Base-by-base conservation (phyloP, 92 coral and sea anemone species). In the Nematostella vectensis region DNA sequence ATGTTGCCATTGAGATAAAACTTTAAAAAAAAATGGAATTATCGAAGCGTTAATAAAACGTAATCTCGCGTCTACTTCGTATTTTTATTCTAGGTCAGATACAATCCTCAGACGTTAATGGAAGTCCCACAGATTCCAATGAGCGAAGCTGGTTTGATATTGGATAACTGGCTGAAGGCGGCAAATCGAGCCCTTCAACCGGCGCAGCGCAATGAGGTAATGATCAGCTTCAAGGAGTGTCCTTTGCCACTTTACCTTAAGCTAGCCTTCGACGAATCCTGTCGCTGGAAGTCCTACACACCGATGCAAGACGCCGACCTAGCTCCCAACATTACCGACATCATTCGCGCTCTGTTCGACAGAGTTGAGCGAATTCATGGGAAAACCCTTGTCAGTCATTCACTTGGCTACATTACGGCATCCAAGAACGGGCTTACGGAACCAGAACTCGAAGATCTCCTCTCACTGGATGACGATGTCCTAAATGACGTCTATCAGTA, bases 401-500 rank as follows among this genome's bases (percentile, higher is more conserved):
- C 96, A 12, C 59, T 93, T 28, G 99, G 88, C 23, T 93, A 93
- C 77, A 72, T 93, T 18, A 86, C 99, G 1, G 99, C 82, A 20
- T 79, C 96, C 43, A 93, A 82, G 58, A 93, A 69, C 48, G 99
- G 99, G 33, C 70, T 93, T 16, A 93, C 99, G 0, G 96, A 78
- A 57, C 51, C 85, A 2, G 99, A 93, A 62, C 69, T 93, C 1
- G 99, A 93, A 63, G 99, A 93, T 55, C 77, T 93, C 19, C 89
- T 93, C 30, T 93, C 99, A 0, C 71, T 87, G n/a, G 99, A 93
- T 39, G 99, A 93, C 54, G 87, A 88, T 1, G 99, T 93, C 28
- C 57, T 93, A 33, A 83, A 93, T 65, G 99, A 93, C 37, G 99
- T 93, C 25, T 93, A 93, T 38, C 99, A 93, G 50, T 93, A 87